These are phyloP conservation scores for Parotocinclus haroldoi DNA, from an alignment of 2,797 vertebrate species.

Conservation along the genomic window DNA sequence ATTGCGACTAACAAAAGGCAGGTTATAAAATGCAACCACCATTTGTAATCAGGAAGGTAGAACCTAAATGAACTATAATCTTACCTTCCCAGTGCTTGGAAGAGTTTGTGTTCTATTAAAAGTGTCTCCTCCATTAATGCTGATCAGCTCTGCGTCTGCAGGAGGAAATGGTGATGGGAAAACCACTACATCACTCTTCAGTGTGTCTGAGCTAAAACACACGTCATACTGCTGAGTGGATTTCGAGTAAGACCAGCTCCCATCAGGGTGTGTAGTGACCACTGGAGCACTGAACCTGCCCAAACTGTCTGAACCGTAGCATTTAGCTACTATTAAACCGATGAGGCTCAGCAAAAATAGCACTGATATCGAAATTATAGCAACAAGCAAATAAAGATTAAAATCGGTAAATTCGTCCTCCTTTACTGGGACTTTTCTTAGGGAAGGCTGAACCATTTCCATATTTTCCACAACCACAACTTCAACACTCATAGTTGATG, in stretches of 20 bases:
- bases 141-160: slow-evolving; percentile 33
- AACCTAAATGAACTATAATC: no score
- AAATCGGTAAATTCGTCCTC: slow-evolving; percentile 31
- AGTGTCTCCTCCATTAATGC: slow-evolving; percentile 38
- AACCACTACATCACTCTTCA: slow-evolving; percentile 36
- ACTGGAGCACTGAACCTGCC: slow-evolving; percentile 6
- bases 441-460: slow-evolving; percentile 21
- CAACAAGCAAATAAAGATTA: slow-evolving; percentile 41
- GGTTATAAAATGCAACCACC: no score
- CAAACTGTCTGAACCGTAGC: slow-evolving; percentile 36
- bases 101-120: slow-evolving; percentile 49
- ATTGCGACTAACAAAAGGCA: no score
- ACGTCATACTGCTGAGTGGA: slow-evolving; percentile 28
- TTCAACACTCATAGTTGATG: slow-evolving; percentile 34
- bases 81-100: slow-evolving; percentile 14
- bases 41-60: no score
- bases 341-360: slow-evolving; percentile 47
- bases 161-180: slow-evolving; percentile 26
- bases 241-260: slow-evolving; percentile 41
- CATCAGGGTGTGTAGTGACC: slow-evolving; percentile 14
- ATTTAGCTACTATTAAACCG: slow-evolving; percentile 39
- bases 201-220: slow-evolving; percentile 31
- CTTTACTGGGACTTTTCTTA: slow-evolving; percentile 21
- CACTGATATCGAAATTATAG: slow-evolving; percentile 35
- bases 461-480: slow-evolving; percentile 41